Evolutionary conservation across 2,888 invertebrate species (phyloP).

Genomic region (Eupithecia tripunctaria): DNA sequence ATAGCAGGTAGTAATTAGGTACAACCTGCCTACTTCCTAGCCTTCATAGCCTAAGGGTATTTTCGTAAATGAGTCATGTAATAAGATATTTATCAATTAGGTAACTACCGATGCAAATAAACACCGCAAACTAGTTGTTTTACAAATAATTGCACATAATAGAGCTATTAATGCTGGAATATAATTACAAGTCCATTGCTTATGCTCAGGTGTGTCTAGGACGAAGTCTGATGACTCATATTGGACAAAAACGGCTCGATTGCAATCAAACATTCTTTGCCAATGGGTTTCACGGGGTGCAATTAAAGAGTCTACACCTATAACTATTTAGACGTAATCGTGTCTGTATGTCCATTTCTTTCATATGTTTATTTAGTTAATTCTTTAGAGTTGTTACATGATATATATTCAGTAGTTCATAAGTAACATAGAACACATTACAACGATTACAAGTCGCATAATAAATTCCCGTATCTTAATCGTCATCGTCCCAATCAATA

Average conservation of each 20-base stretch:
- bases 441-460: constrained; percentile 20
- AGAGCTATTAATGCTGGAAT: constrained; percentile 49
- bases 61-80: constrained; percentile 29
- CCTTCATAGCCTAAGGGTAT: constrained; percentile 3
- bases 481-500: constrained; percentile 29
- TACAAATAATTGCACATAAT: constrained; percentile 50
- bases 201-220: constrained; percentile 35
- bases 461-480: constrained; percentile 35
- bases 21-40: background rate
- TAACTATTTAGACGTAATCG: background rate
- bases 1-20: background rate
- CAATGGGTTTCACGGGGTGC: constrained; percentile 13
- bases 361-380: background rate
- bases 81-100: constrained; percentile 25
- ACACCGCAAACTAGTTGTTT: constrained; percentile 45
- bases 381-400: background rate
- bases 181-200: constrained; percentile 41
- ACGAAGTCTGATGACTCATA: constrained; percentile 39
- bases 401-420: constrained; percentile 27
- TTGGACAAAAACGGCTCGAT: constrained; percentile 27
- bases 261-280: constrained; percentile 26
- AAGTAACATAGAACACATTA: constrained; percentile 20
- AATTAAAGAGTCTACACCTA: constrained; percentile 3
- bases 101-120: constrained; percentile 44
- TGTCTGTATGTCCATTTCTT: background rate